Base-by-base conservation (phyloP, 2,888 invertebrate genomes). In the Lasioglossum figueresi region DNA sequence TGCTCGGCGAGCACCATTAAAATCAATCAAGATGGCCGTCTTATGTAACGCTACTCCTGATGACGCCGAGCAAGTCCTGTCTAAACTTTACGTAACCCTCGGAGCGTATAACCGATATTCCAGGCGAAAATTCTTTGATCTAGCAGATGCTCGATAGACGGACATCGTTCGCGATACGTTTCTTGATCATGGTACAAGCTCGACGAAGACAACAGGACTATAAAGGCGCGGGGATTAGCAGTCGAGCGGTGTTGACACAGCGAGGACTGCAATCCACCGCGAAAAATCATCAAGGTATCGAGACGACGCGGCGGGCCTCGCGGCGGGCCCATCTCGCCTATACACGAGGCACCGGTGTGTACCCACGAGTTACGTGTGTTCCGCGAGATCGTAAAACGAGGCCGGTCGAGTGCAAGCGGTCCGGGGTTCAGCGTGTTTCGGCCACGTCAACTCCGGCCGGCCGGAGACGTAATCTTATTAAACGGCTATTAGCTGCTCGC, bases 401-500 rank as follows among this genome's bases (percentile, higher is more conserved):
- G 79, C 84, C 91, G 90, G 79, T 76, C 91, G 92, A 91, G 88
- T 89, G 85, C 90, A 90, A 90, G 91, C 87, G 91, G 85, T 81
- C 89, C 63, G 84, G 63, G 84, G 87, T 68, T 83, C 84, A 90
- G 84, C 92, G 92, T 92, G 93, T 94, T 94, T 93, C 92, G 93
- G 91, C 91, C 93, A 93, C 93, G 94, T 94, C 94, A 94, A 92
- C 92, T 92, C 91, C 90, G 92, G 93, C 92, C 92, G 89, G 89
- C 91, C 88, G 91, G 91, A 93, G 94, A 94, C 94, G 93, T 94
- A 94, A 94, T 94, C 94, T 94, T 94, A 94, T 94, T 94, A 94
- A 94, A 94, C 94, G 94, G 94, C 93, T 94, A 94, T 94, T 94
- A 94, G 93, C 93, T 93, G 93, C 92, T 93, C 94, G 94, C 91